phyloP scores from a whole-genome alignment of 2,888 invertebrate genomes.

The Conus canariensis region DNA sequence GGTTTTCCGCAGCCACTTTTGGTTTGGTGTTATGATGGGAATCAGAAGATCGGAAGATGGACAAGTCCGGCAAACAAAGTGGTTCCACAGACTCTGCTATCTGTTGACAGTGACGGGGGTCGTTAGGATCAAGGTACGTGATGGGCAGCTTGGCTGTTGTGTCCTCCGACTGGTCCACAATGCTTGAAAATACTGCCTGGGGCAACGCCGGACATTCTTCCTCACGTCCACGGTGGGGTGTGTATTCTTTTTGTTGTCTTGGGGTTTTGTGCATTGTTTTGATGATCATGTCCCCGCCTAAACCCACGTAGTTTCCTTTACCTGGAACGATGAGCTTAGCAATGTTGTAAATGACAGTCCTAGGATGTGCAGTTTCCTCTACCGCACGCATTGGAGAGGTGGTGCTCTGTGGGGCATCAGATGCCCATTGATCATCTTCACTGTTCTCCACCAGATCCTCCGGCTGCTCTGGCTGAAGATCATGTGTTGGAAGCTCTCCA shows the following conservation, averaged over 20 bases:
- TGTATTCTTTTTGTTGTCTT: neutral
- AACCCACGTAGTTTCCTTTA: neutral
- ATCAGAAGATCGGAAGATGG: neutral
- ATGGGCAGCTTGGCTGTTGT: neutral
- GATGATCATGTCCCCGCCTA: neutral
- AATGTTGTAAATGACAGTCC: neutral
- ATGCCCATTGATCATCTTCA: neutral
- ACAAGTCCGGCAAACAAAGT: neutral
- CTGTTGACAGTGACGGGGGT: neutral
- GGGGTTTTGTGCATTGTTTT: neutral
- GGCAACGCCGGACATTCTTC: neutral
- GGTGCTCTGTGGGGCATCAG: neutral
- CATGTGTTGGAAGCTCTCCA: neutral
- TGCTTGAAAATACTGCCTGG: neutral
- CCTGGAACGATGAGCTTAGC: neutral
- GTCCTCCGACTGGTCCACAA: neutral
- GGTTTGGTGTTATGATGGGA: neutral
- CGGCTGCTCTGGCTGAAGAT: neutral
- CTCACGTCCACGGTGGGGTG: neutral
- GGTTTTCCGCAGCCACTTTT: neutral
- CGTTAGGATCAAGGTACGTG: neutral
- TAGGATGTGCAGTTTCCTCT: neutral
- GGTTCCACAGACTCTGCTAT: neutral
- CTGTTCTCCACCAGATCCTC: neutral
- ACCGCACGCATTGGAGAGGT: neutral